Conservation (phyloP, 2,797 vertebrate genomes). For the Peromyscus attwateri region DNA sequence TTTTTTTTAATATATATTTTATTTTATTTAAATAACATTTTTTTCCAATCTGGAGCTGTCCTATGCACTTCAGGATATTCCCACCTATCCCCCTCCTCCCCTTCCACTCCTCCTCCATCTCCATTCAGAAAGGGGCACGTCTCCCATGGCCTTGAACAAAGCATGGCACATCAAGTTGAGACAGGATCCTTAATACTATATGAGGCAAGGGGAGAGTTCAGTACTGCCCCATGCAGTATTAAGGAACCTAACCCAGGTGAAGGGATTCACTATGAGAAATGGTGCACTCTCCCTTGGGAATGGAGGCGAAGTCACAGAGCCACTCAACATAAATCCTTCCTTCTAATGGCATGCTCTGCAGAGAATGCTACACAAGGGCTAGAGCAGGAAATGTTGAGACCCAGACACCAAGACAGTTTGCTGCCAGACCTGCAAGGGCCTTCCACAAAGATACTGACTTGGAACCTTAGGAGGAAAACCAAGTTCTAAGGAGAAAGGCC, state of each 20-base stretch:
- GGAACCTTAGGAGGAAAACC: not conserved
- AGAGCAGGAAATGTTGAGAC: not conserved
- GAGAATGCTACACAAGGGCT: not conserved
- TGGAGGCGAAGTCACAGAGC: not conserved
- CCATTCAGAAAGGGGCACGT: too few species aligned
- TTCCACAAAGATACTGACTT: not conserved
- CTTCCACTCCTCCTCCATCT: too few species aligned
- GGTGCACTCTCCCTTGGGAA: accelerated
- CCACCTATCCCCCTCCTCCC: too few species aligned
- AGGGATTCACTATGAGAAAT: not conserved
- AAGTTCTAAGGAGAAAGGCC: not conserved
- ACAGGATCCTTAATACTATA: too few species aligned
- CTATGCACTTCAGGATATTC: too few species aligned
- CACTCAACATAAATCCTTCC: not conserved
- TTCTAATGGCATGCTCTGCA: not conserved
- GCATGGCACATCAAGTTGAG: too few species aligned
- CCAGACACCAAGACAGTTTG: not conserved
- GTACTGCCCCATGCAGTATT: too few species aligned
- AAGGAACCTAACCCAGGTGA: accelerated
- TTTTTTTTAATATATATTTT: too few species aligned
- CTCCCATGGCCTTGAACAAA: too few species aligned
- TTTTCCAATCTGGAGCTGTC: too few species aligned
- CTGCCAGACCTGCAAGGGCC: not conserved
- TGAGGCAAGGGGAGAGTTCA: too few species aligned
- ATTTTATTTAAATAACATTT: too few species aligned